Evolutionary conservation across 2,113 vertebrate genomes (phyloP).

Genomic region (western clawed frog (Xenopus tropicalis)): DNA sequence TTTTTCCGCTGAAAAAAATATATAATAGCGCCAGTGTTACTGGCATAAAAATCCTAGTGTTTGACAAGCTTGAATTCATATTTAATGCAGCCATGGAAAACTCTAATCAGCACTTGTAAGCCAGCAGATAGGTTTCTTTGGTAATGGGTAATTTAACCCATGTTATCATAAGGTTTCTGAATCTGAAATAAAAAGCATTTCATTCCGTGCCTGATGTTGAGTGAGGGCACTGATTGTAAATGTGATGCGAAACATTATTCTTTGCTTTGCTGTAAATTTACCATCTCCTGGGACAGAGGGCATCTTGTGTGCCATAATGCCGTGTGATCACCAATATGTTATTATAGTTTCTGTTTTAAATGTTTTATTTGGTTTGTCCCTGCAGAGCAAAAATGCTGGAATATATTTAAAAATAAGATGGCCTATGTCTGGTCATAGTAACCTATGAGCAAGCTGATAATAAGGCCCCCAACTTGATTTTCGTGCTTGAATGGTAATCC

Average conservation of each 20-base stretch:
- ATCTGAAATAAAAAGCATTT: background rate
- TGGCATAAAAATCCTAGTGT: too few relatives aligned
- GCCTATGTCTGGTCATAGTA: conserved; percentile 45
- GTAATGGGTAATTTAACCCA: too few relatives aligned
- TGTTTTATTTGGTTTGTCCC: conserved; percentile 4
- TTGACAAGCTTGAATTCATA: too few relatives aligned
- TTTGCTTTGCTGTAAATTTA: conserved; percentile 28
- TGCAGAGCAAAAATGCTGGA: conserved; percentile 1
- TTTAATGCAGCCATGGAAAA: too few relatives aligned
- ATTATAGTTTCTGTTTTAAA: conserved; percentile 16
- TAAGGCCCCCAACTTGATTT: conserved; percentile 54
- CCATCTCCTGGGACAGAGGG: background rate
- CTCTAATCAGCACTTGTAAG: too few relatives aligned
- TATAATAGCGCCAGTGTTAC: too few relatives aligned
- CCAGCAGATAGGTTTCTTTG: background rate
- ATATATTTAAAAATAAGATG: conserved; percentile 31
- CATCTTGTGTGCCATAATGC: background rate
- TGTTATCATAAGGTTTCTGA: background rate
- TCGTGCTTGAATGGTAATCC: conserved; percentile 59
- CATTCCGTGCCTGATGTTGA: background rate
- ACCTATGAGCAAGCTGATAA: conserved; percentile 51
- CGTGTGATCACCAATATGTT: conserved; percentile 38
- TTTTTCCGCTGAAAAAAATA: too few relatives aligned
- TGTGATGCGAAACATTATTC: conserved; percentile 34
- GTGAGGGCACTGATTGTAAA: conserved; percentile 4